These are phyloP conservation scores for Chaitophorus viminalis DNA, from an alignment of 2,888 invertebrate genomes.

Conservation along the genomic window DNA sequence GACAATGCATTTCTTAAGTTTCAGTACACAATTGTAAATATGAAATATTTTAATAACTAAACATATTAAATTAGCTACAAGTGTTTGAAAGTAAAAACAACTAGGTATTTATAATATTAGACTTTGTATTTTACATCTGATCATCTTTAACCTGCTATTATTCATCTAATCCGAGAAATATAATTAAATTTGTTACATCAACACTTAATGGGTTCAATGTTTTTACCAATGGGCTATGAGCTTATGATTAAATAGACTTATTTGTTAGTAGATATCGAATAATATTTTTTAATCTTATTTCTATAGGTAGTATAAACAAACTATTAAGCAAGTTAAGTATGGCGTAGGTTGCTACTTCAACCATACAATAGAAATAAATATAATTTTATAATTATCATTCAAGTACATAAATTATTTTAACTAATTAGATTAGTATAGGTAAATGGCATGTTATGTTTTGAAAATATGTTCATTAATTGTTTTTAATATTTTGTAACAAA, in stretches of 20 bases:
- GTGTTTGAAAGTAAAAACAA: neutral
- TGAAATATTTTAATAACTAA: neutral
- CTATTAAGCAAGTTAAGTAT: neutral
- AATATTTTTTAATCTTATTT: constrained; percentile 1
- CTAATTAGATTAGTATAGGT: neutral
- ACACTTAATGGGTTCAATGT: constrained; percentile 28
- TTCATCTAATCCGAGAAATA: neutral
- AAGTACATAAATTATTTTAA: neutral
- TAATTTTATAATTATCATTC: neutral
- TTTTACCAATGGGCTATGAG: too few relatives aligned
- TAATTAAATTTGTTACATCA: constrained; percentile 13
- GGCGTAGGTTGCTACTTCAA: neutral
- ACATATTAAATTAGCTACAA: neutral
- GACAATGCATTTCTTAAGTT: neutral
- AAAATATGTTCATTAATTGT: neutral
- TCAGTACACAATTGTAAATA: neutral
- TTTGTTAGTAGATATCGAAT: neutral
- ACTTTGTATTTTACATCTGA: constrained; percentile 28
- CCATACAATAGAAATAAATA: neutral
- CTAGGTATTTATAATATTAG: neutral
- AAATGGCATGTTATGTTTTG: neutral
- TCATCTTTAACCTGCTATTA: constrained; percentile 17
- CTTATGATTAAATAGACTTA: neutral
- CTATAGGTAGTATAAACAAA: neutral
- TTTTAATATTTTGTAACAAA: neutral